Evolutionary conservation across 2,888 invertebrate genomes (phyloP), one percentile per base, ranked within the genome.

Genomic region (Opisthograptis luteolata): DNA sequence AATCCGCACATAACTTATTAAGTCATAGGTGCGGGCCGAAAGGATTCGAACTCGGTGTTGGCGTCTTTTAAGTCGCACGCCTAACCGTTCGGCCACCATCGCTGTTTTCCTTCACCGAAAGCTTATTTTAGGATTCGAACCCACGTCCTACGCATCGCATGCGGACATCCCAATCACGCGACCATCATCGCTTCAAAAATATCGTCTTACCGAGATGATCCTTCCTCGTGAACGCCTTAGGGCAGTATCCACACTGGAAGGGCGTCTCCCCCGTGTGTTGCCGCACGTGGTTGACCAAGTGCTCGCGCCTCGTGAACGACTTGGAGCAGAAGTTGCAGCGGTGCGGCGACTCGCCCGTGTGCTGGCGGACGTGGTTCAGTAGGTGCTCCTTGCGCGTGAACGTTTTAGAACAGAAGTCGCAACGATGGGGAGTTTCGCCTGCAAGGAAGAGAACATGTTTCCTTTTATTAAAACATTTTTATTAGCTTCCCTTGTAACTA

Each of bases 321-420:
- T 96, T 96, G 66, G 95, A 94, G 85, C 96, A 96, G 90, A 94
- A 96, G 83, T 94, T 95, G 87, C 96, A 96, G 66, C 96, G 93
- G 84, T 96, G 96, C 53, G 96, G 96, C 50, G 96, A 96, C 88
- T 96, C 96, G 68, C 93, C 96, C 70, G 95, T 95, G 81, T 95
- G 95, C 72, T 95, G 95, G 9, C 95, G 92, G 41, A 95, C 95
- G 81, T 95, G 95, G 78, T 95, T 95, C 66, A 95, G 76, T 40
- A 95, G 85, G 78, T 95, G 95, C 79, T 95, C 95, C 76, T 95
- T 95, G 60, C 95, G 92, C 0, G 95, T 95, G 79, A 95, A 95
- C 3, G 95, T 95, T 80, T 95, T 95, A 13, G 95, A 94, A 76
- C 95, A 95, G 82, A 95, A 95, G 76, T 95, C 95, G 74, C 95